These are phyloP conservation scores for Ianthella basta DNA, from an alignment of 37 sponge, comb jelly and placozoan species.

Conservation along the genomic window DNA sequence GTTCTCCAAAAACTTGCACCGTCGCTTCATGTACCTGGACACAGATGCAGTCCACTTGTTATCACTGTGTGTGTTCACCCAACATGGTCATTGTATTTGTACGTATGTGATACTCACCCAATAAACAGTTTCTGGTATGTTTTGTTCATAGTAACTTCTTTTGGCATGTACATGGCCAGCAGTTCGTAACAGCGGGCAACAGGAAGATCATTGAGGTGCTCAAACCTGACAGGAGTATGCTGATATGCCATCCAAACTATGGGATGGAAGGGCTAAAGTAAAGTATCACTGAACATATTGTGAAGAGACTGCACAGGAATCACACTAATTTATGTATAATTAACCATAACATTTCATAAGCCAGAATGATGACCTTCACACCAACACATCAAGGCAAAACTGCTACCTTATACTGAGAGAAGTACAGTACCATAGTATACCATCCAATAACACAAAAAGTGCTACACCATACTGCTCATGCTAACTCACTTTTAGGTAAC, in stretches of 20 bases:
- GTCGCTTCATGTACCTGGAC: conserved; percentile 61
- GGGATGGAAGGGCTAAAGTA: neutral
- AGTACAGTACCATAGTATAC: too few species aligned
- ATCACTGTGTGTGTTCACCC: too few species aligned
- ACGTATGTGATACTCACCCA: conserved; percentile 36
- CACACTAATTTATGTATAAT: too few species aligned
- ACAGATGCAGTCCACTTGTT: too few species aligned
- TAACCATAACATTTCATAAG: too few species aligned
- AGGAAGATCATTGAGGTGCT: conserved; percentile 6
- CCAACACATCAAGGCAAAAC: too few species aligned
- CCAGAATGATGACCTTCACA: too few species aligned
- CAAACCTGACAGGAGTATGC: conserved; percentile 19
- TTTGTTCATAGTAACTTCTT: conserved; percentile 72
- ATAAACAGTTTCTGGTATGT: conserved; percentile 79
- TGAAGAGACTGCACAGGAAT: too few species aligned
- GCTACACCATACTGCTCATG: neutral
- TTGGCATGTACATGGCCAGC: conserved; percentile 62
- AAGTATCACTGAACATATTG: too few species aligned
- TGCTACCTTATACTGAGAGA: too few species aligned
- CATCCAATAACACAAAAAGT: too few species aligned
- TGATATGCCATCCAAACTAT: neutral
- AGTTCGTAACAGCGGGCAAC: conserved; percentile 59
- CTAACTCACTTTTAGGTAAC: neutral
- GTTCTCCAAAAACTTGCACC: conserved; percentile 65
- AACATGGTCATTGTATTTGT: too few species aligned